A percentile compares a stretch with the other conserved stretches of the same genome.
Evolutionary conservation across 1,140 invertebrate genomes (phyloP).

Genomic region (Neodiprion virginianus): DNA sequence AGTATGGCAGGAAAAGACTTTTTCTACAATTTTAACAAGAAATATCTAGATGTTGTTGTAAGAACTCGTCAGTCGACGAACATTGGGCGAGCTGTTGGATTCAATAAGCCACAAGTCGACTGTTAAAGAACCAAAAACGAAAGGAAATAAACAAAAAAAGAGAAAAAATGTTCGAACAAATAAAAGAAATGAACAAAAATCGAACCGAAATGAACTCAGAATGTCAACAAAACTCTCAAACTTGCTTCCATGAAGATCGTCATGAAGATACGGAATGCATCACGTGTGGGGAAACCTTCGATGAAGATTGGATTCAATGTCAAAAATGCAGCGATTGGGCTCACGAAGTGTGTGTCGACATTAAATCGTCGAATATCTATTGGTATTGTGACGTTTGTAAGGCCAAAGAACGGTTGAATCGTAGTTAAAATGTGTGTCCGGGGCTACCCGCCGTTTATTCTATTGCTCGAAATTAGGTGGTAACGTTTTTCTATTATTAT

Average conservation of each 20-base stretch:
- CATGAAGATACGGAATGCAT: constrained; percentile 9
- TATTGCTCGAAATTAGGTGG: constrained; percentile 1
- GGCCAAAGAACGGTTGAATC: constrained; percentile 9
- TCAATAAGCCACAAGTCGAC: constrained; percentile 39
- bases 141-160: no score
- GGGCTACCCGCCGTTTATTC: constrained; percentile 9
- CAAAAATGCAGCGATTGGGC: constrained; percentile 11
- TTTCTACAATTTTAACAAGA: constrained; percentile 44
- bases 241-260: not conserved
- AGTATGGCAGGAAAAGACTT: constrained; percentile 38
- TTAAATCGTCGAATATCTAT: constrained; percentile 12
- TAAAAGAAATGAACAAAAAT: no score
- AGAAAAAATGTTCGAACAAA: no score
- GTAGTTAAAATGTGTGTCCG: not conserved
- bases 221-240: constrained; percentile 5
- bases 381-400: constrained; percentile 15
- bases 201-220: not conserved
- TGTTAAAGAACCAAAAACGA: no score
- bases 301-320: constrained; percentile 20
- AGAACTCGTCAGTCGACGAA: constrained; percentile 53
- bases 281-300: constrained; percentile 13
- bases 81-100: constrained; percentile 41
- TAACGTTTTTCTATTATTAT: constrained; percentile 8
- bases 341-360: constrained; percentile 12
- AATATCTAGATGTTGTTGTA: constrained; percentile 49